These are phyloP conservation scores for Thelaira solivaga DNA, from an alignment of 2,888 invertebrate species.

Conservation along the genomic window DNA sequence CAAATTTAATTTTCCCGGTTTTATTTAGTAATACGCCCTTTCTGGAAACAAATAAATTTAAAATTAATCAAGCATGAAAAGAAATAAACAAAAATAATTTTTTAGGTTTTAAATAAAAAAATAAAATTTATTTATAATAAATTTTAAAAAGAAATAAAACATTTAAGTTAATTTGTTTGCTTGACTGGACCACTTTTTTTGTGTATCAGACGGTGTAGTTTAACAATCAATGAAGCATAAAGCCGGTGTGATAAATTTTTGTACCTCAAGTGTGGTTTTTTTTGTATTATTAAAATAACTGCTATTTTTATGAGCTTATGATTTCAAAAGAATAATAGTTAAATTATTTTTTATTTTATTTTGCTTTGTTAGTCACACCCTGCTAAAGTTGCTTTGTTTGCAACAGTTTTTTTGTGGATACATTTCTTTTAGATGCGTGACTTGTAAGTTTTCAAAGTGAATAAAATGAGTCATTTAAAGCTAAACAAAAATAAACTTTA, in stretches of 20 bases:
- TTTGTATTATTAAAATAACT: neutral
- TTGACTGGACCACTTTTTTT: neutral
- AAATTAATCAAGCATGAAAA: conserved; percentile 39
- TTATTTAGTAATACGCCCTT: conserved; percentile 37
- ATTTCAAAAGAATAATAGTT: too few species aligned
- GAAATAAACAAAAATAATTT: neutral
- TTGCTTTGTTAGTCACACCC: conserved; percentile 13
- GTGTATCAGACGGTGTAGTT: neutral
- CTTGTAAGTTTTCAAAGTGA: neutral
- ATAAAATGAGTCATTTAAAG: neutral
- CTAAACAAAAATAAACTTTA: neutral
- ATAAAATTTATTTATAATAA: conserved; percentile 1
- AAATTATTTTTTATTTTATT: neutral
- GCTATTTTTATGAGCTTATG: neutral
- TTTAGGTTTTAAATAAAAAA: conserved; percentile 16
- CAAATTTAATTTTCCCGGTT: too few species aligned
- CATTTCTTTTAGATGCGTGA: conserved; percentile 10
- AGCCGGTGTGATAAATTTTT: conserved; percentile 39
- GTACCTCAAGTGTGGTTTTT: neutral
- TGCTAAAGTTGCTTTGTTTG: neutral
- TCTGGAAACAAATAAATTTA: too few species aligned
- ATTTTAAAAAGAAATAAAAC: neutral
- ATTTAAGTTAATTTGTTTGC: neutral
- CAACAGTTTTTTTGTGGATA: neutral
- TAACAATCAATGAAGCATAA: conserved; percentile 50